Evolutionary conservation across 2,797 vertebrate genomes (phyloP), one percentile per base, ranked within the genome.

Genomic region (Paedocypris micromegethes): DNA sequence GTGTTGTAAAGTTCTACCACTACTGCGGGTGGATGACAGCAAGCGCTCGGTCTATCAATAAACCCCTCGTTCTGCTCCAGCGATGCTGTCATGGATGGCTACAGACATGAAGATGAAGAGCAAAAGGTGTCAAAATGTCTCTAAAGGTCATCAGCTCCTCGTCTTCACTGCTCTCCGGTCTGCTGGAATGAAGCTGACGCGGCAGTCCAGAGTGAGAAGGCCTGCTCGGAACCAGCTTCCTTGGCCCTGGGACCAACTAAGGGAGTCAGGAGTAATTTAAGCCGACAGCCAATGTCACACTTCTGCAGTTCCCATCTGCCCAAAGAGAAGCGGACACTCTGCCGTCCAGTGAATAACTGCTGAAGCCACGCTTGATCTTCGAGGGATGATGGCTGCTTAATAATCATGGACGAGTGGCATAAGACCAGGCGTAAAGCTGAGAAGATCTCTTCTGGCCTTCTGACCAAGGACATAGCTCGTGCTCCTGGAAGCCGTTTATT

Each of bases 211-310:
- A 71, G 55, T 57, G 57, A 69, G 54, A 70, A 72, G 70, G 53
- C 56, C 65, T 68, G 56, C 66, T 72, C 50, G 42, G 40, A 67
- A 66, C 50, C 65, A 48, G 66, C 45, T 73, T 69, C 23, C 6
- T 42, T 54, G 45, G 60, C 64, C 44, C 43, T 45, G 46, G 52
- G 72, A 64, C 66, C 53, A 49, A 55, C 77, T 54, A 37, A 41
- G 62, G 64, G 73, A 63, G 23, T 23, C 23, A 23, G 51, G 70
- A 38, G 47, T 77, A 57, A 76, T 78, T 68, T 23, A 72, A 64
- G 55, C 56, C 72, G 78, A 79, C 80, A 79, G 68, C 56, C 52
- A 51, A 38, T 64, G 73, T 79, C 75, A 75, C 71, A 73, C 73
- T 66, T 72, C 50, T 23, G 62, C 56, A 51, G 47, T 68, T 68